phyloP scores from a whole-genome alignment of 1,140 invertebrate species.

The Hycleus phaleratus region DNA sequence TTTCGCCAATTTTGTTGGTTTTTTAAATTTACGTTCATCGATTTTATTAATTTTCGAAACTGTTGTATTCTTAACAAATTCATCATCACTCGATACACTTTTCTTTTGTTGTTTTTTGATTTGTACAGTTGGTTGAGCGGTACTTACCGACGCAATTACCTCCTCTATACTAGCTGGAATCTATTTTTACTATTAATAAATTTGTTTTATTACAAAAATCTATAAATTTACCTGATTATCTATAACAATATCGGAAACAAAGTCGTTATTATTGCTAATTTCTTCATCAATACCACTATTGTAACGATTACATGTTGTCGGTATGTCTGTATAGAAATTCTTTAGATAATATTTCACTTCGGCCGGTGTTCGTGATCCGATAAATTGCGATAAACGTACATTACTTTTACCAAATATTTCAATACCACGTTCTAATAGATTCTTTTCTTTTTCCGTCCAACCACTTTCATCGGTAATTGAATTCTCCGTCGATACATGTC shows the following conservation, averaged over 20 bases:
- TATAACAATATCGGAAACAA: constrained; percentile 24
- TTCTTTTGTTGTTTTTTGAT: constrained; percentile 19
- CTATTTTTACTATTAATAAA: constrained; percentile 18
- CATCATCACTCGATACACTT: constrained; percentile 3
- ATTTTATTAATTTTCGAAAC: constrained; percentile 6
- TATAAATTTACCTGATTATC: constrained; percentile 24
- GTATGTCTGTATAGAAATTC: constrained; percentile 35
- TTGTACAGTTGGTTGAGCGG: constrained; percentile 44
- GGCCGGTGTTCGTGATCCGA: constrained; percentile 53
- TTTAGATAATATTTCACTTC: constrained; percentile 53
- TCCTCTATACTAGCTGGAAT: constrained; percentile 46
- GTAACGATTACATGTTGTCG: constrained; percentile 7
- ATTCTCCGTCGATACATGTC: constrained; percentile 31
- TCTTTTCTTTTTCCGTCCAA: constrained; percentile 51
- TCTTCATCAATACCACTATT: constrained; percentile 4
- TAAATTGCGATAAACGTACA: constrained; percentile 52
- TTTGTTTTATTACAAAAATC: not conserved
- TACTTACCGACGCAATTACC: constrained; percentile 46
- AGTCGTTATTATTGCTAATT: not conserved
- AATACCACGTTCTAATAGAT: constrained; percentile 51
- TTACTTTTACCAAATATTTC: constrained; percentile 57
- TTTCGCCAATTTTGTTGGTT: constrained; percentile 17
- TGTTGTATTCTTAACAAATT: not conserved
- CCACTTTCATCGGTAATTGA: constrained; percentile 38
- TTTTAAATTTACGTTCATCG: constrained; percentile 4